phyloP scores from a whole-genome alignment of 2,113 vertebrate species.

The Melierax canorus region DNA sequence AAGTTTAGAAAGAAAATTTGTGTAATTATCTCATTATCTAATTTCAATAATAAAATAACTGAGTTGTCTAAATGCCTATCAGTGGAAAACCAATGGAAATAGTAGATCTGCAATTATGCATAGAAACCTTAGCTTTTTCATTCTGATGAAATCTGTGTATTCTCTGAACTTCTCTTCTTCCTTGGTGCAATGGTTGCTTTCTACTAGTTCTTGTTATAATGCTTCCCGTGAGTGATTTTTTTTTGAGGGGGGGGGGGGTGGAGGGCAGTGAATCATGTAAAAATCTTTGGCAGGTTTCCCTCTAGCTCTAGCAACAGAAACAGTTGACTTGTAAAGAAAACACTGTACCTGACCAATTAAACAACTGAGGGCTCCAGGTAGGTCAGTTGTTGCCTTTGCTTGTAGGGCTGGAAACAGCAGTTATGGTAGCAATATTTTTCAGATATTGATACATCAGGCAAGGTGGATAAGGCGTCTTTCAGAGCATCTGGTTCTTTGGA shows the following conservation, averaged over 20 bases:
- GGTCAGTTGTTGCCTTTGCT: neutral
- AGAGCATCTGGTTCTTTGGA: conserved; percentile 64
- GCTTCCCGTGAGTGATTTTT: neutral
- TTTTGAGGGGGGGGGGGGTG: neutral
- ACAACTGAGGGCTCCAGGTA: neutral
- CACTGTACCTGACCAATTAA: neutral
- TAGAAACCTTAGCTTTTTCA: neutral
- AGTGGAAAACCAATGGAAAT: neutral
- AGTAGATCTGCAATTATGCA: neutral
- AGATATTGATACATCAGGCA: conserved; percentile 6
- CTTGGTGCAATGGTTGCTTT: neutral
- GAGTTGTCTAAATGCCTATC: neutral
- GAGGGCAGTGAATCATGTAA: too few relatives aligned
- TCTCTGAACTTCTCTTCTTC: neutral
- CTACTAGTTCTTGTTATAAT: neutral
- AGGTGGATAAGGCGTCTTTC: conserved; percentile 22
- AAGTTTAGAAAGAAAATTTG: neutral
- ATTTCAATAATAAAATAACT: neutral
- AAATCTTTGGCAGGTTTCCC: neutral
- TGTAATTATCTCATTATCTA: neutral
- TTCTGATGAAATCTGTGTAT: neutral
- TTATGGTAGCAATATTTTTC: conserved; percentile 4
- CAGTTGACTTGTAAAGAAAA: neutral
- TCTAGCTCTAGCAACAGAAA: neutral
- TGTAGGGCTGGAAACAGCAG: neutral